Conservation (phyloP, 1,140 invertebrate genomes). For the Periplaneta americana region DNA sequence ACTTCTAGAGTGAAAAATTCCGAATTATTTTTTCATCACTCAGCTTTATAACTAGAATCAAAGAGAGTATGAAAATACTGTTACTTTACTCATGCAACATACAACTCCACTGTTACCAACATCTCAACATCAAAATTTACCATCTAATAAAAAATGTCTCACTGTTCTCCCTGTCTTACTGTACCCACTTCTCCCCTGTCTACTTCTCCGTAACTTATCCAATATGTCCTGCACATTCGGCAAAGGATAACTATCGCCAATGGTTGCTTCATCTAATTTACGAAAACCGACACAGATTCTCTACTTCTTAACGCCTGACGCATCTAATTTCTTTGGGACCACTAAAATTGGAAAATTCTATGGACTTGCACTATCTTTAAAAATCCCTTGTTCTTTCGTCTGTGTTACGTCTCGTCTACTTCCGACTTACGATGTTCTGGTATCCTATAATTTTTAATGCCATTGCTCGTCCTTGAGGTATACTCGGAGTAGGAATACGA, state of each 20-base stretch:
- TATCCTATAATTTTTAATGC: neutral
- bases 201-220: constrained; percentile 13
- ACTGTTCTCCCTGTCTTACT: no score
- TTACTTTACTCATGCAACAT: no score
- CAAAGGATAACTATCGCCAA: constrained; percentile 28
- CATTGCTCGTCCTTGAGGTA: neutral
- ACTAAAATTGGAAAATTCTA: constrained; percentile 13
- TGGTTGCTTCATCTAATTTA: neutral
- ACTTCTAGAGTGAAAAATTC: no score
- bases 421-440: constrained; percentile 7
- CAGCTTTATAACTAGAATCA: no score
- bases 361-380: neutral
- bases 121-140: no score
- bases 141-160: no score
- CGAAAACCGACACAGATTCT: neutral
- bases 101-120: no score
- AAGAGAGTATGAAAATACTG: no score
- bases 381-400: constrained; percentile 1
- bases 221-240: constrained; percentile 36
- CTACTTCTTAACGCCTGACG: neutral
- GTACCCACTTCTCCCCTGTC: no score
- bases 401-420: neutral
- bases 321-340: constrained; percentile 10
- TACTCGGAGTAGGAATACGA: constrained; percentile 22
- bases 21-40: no score